Conservation (phyloP, 1,140 invertebrate species). For the Cherax quadricarinatus region DNA sequence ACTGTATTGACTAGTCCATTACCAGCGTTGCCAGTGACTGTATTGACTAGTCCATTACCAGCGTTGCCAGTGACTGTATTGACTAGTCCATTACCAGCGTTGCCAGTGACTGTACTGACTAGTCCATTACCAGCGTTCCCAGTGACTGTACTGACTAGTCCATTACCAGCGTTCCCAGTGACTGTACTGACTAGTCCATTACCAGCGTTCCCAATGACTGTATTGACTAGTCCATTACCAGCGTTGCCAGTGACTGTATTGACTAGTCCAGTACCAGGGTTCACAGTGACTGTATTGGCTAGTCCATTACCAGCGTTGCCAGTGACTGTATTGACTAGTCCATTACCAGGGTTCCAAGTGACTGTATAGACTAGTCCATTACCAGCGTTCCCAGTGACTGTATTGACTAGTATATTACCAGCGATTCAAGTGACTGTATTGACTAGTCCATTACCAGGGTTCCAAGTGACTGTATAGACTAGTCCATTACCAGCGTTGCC, state of each 20-base stretch:
- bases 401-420: constrained; percentile 21
- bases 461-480: neutral
- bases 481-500: neutral
- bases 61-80: neutral
- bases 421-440: neutral
- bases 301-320: neutral
- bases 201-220: neutral
- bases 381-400: neutral
- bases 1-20: constrained; percentile 25
- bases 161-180: neutral
- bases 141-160: constrained; percentile 1
- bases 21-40: neutral
- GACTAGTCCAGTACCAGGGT: constrained; percentile 2
- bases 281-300: constrained; percentile 7
- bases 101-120: constrained; percentile 9
- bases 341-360: neutral
- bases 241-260: neutral
- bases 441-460: constrained; percentile 7
- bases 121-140: neutral
- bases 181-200: constrained; percentile 22
- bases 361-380: constrained; percentile 16
- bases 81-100: constrained; percentile 12
- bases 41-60: constrained; percentile 25
- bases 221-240: constrained; percentile 25
- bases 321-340: constrained; percentile 6